Conservation (phyloP, 2,113 vertebrate species). For the Ardeotis arabs region DNA sequence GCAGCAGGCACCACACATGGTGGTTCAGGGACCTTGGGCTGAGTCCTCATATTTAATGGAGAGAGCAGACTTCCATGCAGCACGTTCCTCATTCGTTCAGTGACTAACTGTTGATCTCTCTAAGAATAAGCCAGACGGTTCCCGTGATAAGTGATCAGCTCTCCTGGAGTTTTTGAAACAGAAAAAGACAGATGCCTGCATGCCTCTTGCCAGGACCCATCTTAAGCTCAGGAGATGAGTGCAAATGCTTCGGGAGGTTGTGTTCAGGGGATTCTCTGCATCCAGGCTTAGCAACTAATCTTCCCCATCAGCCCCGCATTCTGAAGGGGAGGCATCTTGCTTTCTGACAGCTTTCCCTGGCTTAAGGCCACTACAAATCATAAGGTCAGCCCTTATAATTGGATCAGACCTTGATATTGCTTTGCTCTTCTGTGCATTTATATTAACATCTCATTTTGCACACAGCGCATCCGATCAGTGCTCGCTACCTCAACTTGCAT, state of each 20-base stretch:
- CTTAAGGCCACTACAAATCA: slow-evolving; percentile 7
- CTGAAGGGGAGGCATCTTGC: not conserved
- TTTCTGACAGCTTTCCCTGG: not conserved
- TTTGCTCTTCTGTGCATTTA: not conserved
- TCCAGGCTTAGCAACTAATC: slow-evolving; percentile 29
- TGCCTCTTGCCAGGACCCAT: slow-evolving; percentile 69
- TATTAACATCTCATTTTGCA: slow-evolving; percentile 24
- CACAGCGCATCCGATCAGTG: not conserved
- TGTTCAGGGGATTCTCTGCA: slow-evolving; percentile 30
- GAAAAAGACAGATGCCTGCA: slow-evolving; percentile 64
- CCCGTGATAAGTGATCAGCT: slow-evolving; percentile 66
- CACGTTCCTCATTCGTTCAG: slow-evolving; percentile 38
- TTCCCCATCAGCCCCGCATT: not conserved
- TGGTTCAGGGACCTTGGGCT: slow-evolving; percentile 22
- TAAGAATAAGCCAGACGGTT: slow-evolving; percentile 67
- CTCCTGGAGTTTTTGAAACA: slow-evolving; percentile 67
- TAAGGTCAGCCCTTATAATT: slow-evolving; percentile 16
- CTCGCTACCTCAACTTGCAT: not conserved
- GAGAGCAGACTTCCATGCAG: slow-evolving; percentile 52
- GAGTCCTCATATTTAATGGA: slow-evolving; percentile 40
- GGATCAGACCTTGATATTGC: not conserved
- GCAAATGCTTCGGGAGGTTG: slow-evolving; percentile 12
- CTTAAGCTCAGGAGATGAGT: slow-evolving; percentile 29
- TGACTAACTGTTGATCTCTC: slow-evolving; percentile 71
- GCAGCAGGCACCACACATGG: not conserved